These are phyloP conservation scores for Cancer borealis DNA, from an alignment of 2,888 invertebrate genomes.

Conservation along the genomic window DNA sequence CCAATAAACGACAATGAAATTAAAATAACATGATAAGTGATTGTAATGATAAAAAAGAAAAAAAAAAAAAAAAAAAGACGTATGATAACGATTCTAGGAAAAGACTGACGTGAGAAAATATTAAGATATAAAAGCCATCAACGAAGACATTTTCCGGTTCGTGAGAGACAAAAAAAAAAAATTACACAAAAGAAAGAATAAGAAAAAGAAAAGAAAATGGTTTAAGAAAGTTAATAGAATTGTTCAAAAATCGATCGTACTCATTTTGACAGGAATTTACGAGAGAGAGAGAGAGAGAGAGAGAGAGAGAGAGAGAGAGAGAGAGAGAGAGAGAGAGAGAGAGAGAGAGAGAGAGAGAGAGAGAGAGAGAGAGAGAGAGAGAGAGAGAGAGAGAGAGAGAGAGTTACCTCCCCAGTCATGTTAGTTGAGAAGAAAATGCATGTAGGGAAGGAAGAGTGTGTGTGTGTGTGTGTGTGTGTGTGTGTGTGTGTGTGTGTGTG, in stretches of 20 bases:
- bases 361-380: neutral
- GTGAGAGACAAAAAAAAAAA: neutral
- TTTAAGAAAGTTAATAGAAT: too few species aligned
- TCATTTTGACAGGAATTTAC: neutral
- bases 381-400: too few species aligned
- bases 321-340: slow-evolving; percentile 46
- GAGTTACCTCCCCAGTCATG: neutral
- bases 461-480: slow-evolving; percentile 37
- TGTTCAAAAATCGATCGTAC: neutral
- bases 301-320: slow-evolving; percentile 52
- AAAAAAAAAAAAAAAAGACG: too few species aligned
- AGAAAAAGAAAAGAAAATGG: neutral
- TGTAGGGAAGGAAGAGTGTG: neutral
- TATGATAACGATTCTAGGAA: neutral
- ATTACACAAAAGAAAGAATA: neutral
- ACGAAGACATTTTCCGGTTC: neutral
- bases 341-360: slow-evolving; percentile 33
- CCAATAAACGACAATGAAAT: too few species aligned
- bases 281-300: slow-evolving; percentile 15
- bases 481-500: slow-evolving; percentile 26
- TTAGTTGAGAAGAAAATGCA: neutral
- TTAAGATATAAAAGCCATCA: neutral
- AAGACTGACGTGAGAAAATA: neutral
- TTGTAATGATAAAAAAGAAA: too few species aligned
- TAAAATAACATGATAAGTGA: too few species aligned